Conservation (phyloP, 2,888 invertebrate species). For the Mesorhabditis spiculigera region DNA sequence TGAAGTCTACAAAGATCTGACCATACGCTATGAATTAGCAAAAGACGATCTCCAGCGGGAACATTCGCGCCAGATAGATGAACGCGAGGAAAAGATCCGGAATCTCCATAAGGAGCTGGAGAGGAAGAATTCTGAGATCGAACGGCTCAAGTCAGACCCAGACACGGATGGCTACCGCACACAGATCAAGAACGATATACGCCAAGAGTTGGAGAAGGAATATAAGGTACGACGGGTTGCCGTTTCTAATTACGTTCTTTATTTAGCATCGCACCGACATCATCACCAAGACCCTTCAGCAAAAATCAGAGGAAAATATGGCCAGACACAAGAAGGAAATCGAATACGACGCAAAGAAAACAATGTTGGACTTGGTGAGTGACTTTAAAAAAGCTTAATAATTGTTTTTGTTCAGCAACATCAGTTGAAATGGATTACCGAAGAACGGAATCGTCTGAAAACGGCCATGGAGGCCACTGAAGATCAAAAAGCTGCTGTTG, state of each 20-base stretch:
- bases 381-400: background rate
- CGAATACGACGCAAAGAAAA: constrained; percentile 33
- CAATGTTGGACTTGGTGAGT: constrained; percentile 26
- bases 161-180: constrained; percentile 26
- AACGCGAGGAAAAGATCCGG: constrained; percentile 27
- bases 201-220: constrained; percentile 34
- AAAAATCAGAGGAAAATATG: constrained; percentile 43
- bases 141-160: constrained; percentile 23
- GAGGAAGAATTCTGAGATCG: constrained; percentile 23
- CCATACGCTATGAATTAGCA: constrained; percentile 35
- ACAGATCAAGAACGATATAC: constrained; percentile 23
- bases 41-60: constrained; percentile 26
- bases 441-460: constrained; percentile 9
- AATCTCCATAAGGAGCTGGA: constrained; percentile 27
- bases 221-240: constrained; percentile 22
- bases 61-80: constrained; percentile 16
- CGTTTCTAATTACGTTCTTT: background rate
- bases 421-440: constrained; percentile 7
- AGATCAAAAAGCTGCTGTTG: background rate
- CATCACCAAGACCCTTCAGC: constrained; percentile 44
- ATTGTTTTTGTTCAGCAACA: constrained; percentile 7
- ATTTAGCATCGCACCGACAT: constrained; percentile 37
- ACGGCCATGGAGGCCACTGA: background rate
- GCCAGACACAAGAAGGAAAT: constrained; percentile 38
- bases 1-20: constrained; percentile 32